Evolutionary conservation across 2,888 invertebrate species (phyloP).

Genomic region (Agrilus biguttatus): DNA sequence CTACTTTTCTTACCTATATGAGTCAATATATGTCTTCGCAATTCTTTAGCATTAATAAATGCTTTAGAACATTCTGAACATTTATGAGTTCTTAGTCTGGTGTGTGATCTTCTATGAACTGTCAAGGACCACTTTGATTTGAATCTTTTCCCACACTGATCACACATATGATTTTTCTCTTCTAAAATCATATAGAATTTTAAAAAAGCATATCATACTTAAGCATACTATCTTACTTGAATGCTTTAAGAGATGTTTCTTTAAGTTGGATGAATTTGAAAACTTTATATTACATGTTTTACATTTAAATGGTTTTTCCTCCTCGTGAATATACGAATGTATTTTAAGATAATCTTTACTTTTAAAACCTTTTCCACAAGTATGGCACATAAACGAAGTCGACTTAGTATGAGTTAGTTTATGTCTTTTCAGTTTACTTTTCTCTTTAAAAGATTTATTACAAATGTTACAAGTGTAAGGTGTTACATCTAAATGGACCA

Average conservation of each 20-base stretch:
- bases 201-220: slow-evolving; percentile 1
- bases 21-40: slow-evolving; percentile 51
- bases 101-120: slow-evolving; percentile 40
- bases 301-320: slow-evolving; percentile 46
- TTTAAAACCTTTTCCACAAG: slow-evolving; percentile 48
- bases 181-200: slow-evolving; percentile 22
- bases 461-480: slow-evolving; percentile 49
- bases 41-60: slow-evolving; percentile 53
- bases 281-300: slow-evolving; percentile 42
- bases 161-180: slow-evolving; percentile 41
- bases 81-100: slow-evolving; percentile 36
- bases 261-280: slow-evolving; percentile 50
- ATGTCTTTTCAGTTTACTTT: slow-evolving; percentile 56
- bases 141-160: slow-evolving; percentile 45
- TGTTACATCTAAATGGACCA: slow-evolving; percentile 47
- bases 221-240: slow-evolving; percentile 25
- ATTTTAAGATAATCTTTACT: slow-evolving; percentile 42
- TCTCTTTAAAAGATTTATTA: slow-evolving; percentile 51
- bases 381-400: slow-evolving; percentile 38
- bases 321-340: slow-evolving; percentile 47
- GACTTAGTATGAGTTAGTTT: slow-evolving; percentile 44
- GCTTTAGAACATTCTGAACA: slow-evolving; percentile 52
- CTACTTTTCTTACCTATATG: slow-evolving; percentile 42
- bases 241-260: slow-evolving; percentile 50
- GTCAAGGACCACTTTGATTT: slow-evolving; percentile 43